Base-by-base conservation (phyloP, 2,888 invertebrate species). In the Phyto melanocephala region DNA sequence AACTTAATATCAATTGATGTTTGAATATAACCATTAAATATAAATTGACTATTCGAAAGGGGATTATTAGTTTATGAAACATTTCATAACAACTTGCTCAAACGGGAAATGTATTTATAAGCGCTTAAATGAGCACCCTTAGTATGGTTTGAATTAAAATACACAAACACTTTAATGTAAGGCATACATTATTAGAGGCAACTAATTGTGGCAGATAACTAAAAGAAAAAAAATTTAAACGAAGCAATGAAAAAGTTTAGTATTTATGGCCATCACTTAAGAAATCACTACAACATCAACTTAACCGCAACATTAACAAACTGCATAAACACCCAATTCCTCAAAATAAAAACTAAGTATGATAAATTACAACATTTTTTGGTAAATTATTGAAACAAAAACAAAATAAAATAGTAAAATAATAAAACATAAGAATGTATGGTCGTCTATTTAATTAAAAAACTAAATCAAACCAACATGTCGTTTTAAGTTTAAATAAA, bases 301-400 rank as follows among this genome's bases (percentile, higher is more conserved):
- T 37, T 15, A 1, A 20, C 8, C 11, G 22, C n/a, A 40, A 56
- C 35, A 65, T 33, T 40, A 60, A 50, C 17, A 11, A 60, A 74
- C 37, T 60, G 13, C 35, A 54, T 47, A 33, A 15, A 15, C 11
- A 65, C 17, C n/a, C 28, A 79, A 74, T 68, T 77, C 45, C 62
- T 62, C 35, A 67, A 35, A 56, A 54, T 63, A 54, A 65, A n/a
- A 45, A 71, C 56, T 47, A 54, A 54, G 17, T 24, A 60, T 65
- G 6, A 40, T 22, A 50, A 68, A 75, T 13, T 45, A 71, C 35
- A n/a, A 33, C 24, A 71, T 22, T 60, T 80, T 65, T 75, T 74
- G 68, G 67, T 68, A 82, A 79, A 67, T 28, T 28, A 70, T 52
- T 40, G 17, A 68, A 54, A 77, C 20, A 13, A 75, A 80, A 45